phyloP scores from a whole-genome alignment of 1,140 invertebrate species.

The Diachasma alloeum region DNA sequence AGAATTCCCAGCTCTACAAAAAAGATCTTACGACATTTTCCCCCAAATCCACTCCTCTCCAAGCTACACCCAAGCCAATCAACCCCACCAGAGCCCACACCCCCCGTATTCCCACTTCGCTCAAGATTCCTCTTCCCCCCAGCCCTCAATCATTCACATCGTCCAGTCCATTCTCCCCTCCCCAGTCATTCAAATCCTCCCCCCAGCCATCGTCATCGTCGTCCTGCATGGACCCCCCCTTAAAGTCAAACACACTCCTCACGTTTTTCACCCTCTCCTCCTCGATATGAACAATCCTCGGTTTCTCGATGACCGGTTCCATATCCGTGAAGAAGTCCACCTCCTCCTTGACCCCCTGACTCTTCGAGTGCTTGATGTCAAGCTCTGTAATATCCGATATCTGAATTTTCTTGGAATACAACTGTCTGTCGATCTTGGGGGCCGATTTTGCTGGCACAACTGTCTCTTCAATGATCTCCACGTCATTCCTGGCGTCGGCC shows the following conservation, averaged over 20 bases:
- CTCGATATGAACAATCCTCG: conserved; percentile 62
- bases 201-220: conserved; percentile 53
- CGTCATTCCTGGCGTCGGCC: neutral
- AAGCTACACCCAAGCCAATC: neutral
- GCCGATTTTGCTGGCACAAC: neutral
- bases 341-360: conserved; percentile 57
- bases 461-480: neutral
- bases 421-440: conserved; percentile 3
- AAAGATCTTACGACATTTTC: neutral
- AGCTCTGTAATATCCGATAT: conserved; percentile 74
- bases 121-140: neutral
- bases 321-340: conserved; percentile 84
- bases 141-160: neutral
- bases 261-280: conserved; percentile 35
- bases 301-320: conserved; percentile 80
- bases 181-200: conserved; percentile 59
- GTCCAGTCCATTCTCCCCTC: conserved; percentile 24
- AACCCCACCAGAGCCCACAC: too few relatives aligned
- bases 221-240: conserved; percentile 30
- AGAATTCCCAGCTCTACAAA: neutral
- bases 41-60: neutral
- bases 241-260: conserved; percentile 57
- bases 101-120: neutral
- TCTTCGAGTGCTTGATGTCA: conserved; percentile 77
- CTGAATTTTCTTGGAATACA: conserved; percentile 57